phyloP scores from a whole-genome alignment of 2,888 invertebrate genomes.

The Acleris laterana region DNA sequence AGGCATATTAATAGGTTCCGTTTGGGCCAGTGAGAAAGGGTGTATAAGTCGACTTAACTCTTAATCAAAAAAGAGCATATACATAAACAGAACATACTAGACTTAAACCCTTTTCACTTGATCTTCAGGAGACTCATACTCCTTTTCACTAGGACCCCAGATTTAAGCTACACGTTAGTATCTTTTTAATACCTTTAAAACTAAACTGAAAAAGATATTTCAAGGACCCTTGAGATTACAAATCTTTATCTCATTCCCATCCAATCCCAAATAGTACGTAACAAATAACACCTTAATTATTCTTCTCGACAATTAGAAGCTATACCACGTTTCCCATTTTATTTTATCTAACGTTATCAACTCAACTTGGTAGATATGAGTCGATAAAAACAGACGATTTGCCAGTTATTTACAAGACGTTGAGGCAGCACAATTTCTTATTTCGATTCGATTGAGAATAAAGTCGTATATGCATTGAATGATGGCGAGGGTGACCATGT shows the following conservation, averaged over 20 bases:
- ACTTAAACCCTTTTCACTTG: too few species aligned
- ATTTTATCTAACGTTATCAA: conserved; percentile 58
- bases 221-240: conserved; percentile 1
- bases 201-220: background rate
- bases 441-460: conserved; percentile 53
- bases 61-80: too few species aligned
- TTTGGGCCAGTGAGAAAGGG: too few species aligned
- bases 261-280: conserved; percentile 18
- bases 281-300: conserved; percentile 18
- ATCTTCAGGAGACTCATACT: too few species aligned
- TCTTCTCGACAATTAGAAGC: conserved; percentile 39
- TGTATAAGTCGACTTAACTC: too few species aligned
- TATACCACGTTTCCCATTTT: conserved; percentile 59
- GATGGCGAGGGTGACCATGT: conserved; percentile 11
- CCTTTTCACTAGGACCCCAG: too few species aligned
- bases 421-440: conserved; percentile 66
- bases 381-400: conserved; percentile 61
- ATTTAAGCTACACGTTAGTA: background rate
- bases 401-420: conserved; percentile 65
- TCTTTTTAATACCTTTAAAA: background rate
- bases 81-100: too few species aligned
- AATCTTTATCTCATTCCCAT: conserved; percentile 16
- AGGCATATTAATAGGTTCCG: too few species aligned
- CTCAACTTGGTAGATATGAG: conserved; percentile 57
- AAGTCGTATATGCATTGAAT: conserved; percentile 22